Evolutionary conservation across 2,113 vertebrate genomes (phyloP).

Genomic region (Trinectes maculatus): DNA sequence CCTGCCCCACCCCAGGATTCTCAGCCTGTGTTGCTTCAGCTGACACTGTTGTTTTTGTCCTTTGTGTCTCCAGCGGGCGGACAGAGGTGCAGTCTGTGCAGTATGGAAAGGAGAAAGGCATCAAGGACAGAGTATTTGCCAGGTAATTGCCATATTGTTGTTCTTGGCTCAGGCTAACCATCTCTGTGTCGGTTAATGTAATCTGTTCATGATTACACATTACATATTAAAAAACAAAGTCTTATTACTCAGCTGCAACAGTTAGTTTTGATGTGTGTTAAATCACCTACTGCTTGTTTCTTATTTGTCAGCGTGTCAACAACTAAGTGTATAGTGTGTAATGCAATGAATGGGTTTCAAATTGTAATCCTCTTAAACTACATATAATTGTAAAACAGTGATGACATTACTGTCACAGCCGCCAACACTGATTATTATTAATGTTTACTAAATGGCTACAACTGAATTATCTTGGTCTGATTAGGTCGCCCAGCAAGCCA

Average conservation of each 20-base stretch:
- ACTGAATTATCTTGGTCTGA: conserved; percentile 4
- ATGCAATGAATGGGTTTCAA: neutral
- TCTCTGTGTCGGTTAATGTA: neutral
- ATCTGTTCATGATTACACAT: neutral
- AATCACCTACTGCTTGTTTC: no score
- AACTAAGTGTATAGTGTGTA: no score
- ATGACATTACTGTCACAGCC: neutral
- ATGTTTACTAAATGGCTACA: neutral
- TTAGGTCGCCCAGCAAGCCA: conserved; percentile 96
- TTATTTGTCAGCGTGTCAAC: no score
- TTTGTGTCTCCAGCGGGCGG: conserved; percentile 85
- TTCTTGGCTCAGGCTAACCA: neutral
- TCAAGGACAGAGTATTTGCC: conserved; percentile 96
- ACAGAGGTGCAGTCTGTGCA: conserved; percentile 98
- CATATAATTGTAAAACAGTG: no score
- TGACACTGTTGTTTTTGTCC: conserved; percentile 51
- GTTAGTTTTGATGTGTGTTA: no score
- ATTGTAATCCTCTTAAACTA: neutral
- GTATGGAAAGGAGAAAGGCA: conserved; percentile 98
- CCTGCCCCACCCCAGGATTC: no score
- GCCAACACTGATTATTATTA: neutral
- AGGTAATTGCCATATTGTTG: conserved; percentile 84
- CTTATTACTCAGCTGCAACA: neutral
- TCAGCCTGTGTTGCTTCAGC: neutral
- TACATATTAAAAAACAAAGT: neutral